Base-by-base conservation (phyloP, 1,140 invertebrate genomes). In the Sogatella furcifera region DNA sequence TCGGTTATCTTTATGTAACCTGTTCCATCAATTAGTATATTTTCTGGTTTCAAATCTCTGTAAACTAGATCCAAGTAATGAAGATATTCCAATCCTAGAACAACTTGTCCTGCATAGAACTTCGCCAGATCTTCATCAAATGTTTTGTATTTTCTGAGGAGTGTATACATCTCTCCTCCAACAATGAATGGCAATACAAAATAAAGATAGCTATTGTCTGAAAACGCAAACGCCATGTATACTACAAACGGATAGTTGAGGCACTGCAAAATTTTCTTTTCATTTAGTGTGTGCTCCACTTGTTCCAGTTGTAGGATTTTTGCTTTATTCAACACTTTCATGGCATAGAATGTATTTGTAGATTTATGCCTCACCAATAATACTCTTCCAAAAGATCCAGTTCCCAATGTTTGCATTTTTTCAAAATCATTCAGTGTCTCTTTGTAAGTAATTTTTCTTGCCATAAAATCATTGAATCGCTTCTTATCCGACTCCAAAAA, bases 41-140 rank as follows among this genome's bases (percentile, higher is more conserved):
- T 98, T 77, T 98, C 96, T 5, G 95, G 96, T 73, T 98, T 98
- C 53, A 98, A 77, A 78, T 98, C 94, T 46, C 95, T 80, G 71
- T 97, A 97, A 52, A 97, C 81, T 57, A 98, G 75, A 71, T 90
- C 87, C 69, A 95, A 84, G 66, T 85, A 81, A 71, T 98, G 96
- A 34, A 98, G 77, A 76, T 98, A 98, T 74, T 98, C 95, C 60
- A 98, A 80, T 0, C 88, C 92, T 61, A 97, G 74, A 41, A 90
- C 78, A 17, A 97, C 90, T 81, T 98, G 94, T 42, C 90, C 88
- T 2, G 88, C 90, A 74, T 97, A 98, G 78, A 98, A 98, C 67
- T 84, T 85, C 3, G 91, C 80, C 66, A 88, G 79, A 14, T 79
- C 76, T 73, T 96, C 92, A 57, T 85, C 84, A 69, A 92, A 92